phyloP scores from a whole-genome alignment of 2,888 invertebrate species.

The Andrena fulva region DNA sequence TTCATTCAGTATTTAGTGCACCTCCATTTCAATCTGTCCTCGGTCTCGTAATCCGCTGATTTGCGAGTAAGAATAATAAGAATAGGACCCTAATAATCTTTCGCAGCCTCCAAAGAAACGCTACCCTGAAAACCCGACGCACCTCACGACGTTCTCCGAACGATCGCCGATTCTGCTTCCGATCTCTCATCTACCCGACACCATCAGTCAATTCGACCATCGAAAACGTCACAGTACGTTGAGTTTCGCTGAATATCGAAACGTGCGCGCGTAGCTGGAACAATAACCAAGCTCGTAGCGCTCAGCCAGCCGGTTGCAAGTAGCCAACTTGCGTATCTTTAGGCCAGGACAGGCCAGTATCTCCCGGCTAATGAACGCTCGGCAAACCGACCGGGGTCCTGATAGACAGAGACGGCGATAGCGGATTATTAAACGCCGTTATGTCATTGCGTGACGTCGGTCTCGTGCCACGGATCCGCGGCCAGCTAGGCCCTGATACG shows the following conservation, averaged over 20 bases:
- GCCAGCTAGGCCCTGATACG: conserved; percentile 47
- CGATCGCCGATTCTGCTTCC: not conserved
- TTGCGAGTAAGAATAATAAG: no score
- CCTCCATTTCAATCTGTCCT: no score
- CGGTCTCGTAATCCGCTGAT: no score
- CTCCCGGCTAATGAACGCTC: conserved; percentile 63
- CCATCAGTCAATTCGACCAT: conserved; percentile 11
- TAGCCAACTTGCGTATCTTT: conserved; percentile 39
- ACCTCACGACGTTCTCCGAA: not conserved
- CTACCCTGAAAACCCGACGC: not conserved
- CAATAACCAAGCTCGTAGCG: conserved; percentile 21
- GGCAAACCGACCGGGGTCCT: conserved; percentile 35
- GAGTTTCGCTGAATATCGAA: not conserved
- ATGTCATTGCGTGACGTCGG: conserved; percentile 68
- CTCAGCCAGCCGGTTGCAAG: conserved; percentile 19
- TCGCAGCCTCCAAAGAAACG: no score
- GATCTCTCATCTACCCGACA: not conserved
- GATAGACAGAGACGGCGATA: conserved; percentile 61
- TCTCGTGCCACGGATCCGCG: conserved; percentile 61
- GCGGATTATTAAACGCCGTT: conserved; percentile 72
- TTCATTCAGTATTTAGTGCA: no score
- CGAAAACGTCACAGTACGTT: not conserved
- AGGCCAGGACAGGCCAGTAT: conserved; percentile 49
- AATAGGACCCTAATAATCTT: no score
- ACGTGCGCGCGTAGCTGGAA: not conserved